Base-by-base conservation (phyloP, 2,797 vertebrate species). In the Decapterus maruadsi region DNA sequence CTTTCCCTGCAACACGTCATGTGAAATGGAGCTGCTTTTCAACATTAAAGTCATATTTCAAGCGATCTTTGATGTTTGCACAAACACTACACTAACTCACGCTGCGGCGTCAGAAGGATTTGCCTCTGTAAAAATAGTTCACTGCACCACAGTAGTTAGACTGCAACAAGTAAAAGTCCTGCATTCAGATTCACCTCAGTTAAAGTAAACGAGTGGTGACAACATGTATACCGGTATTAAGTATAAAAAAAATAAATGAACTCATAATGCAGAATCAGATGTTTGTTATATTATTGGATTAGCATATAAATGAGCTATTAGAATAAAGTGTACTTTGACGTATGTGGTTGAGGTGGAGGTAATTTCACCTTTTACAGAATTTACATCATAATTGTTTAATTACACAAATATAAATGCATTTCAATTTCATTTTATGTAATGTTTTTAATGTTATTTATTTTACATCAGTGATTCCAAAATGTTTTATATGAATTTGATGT, bases 21-120 rank as follows among this genome's bases (percentile, higher is more conserved):
- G 20, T 46, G 31, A 66, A 60, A 61, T 6, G 26, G 50, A 53
- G 31, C 45, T 11, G 42, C 31, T 46, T 12, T 40, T n/a, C 7
- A 70, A 69, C 14, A 20, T 31, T 45, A n/a, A 51, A 51, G 11
- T 55, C 8, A 29, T 68, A 26, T 68, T 78, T 76, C 10, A n/a
- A 12, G 9, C 42, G 10, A 64, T 64, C 22, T 19, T 16, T 1
- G 42, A 46, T 43, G 46, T 72, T 69, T 81, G 45, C 48, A 36
- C 19, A 34, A 40, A 61, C 8, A 6, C 17, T 16, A 13, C 14
- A 45, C 45, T 46, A 46, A 19, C 17, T 54, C 43, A 63, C 56
- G 58, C 36, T 42, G 55, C 12, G 29, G 36, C 61, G 31, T 51
- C 53, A 46, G 29, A 61, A 22, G 22, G 22, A 7, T 9, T 64